Conservation (phyloP, 2,888 invertebrate species). For the Dasysyrphus albostriatus region DNA sequence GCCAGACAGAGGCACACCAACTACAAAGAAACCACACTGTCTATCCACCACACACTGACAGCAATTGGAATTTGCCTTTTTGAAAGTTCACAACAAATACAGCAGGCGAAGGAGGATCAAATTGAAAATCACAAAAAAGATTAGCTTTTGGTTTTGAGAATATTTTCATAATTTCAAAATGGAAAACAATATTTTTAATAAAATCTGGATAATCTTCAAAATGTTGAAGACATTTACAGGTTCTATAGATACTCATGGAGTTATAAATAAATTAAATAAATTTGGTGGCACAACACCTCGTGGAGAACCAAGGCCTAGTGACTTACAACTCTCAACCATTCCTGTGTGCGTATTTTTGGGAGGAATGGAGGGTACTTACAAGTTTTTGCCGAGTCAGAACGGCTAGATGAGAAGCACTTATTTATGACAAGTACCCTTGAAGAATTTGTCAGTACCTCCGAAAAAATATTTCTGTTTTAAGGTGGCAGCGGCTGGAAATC, state of each 20-base stretch:
- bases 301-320: no score
- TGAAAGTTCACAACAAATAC: background rate
- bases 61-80: slow-evolving; percentile 8
- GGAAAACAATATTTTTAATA: background rate
- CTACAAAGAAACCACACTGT: slow-evolving; percentile 19
- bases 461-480: no score
- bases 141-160: slow-evolving; percentile 17
- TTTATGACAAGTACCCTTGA: no score
- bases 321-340: no score
- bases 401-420: no score
- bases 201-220: background rate
- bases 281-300: no score
- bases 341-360: no score
- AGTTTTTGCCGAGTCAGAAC: no score
- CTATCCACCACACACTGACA: slow-evolving; percentile 25
- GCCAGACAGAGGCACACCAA: background rate
- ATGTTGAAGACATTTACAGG: background rate
- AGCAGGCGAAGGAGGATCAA: background rate
- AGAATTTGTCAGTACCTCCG: no score
- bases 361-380: no score
- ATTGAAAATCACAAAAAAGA: background rate
- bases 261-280: no score
- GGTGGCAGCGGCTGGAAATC: no score
- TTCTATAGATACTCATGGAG: background rate
- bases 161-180: slow-evolving; percentile 4